Conservation (phyloP, 2,888 invertebrate genomes). For the Nasonovia ribisnigri region DNA sequence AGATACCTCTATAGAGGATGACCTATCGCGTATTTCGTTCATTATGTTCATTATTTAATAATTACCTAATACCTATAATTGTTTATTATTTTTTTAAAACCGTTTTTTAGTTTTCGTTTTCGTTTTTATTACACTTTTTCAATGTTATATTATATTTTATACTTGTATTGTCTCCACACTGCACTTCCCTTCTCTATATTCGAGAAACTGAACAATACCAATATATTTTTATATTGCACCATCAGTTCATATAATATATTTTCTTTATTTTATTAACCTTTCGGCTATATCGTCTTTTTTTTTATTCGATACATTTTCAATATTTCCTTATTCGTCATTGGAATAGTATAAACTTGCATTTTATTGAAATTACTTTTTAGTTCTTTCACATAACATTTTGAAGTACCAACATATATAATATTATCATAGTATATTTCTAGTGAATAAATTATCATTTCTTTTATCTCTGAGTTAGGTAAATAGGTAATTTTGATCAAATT, state of each 20-base stretch:
- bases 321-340: not conserved
- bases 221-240: not conserved
- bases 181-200: not conserved
- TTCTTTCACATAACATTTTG: not conserved
- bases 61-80: not conserved
- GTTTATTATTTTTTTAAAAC: not conserved
- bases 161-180: not conserved
- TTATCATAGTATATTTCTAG: not conserved
- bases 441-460: not conserved
- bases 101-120: not conserved
- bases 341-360: slow-evolving; percentile 7
- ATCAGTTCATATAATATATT: not conserved
- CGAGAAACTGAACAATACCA: not conserved
- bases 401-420: not conserved
- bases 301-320: not conserved
- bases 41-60: not conserved
- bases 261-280: slow-evolving; percentile 4
- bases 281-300: not conserved
- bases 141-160: not conserved
- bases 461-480: not conserved
- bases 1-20: not conserved
- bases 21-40: not conserved
- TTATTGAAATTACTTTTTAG: slow-evolving; percentile 14
- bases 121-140: not conserved
- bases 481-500: not conserved